Percentiles rank a stretch among this genome's conserved stretches.
Conservation (phyloP, 2,797 vertebrate genomes). For the Paedocypris micromegethes region DNA sequence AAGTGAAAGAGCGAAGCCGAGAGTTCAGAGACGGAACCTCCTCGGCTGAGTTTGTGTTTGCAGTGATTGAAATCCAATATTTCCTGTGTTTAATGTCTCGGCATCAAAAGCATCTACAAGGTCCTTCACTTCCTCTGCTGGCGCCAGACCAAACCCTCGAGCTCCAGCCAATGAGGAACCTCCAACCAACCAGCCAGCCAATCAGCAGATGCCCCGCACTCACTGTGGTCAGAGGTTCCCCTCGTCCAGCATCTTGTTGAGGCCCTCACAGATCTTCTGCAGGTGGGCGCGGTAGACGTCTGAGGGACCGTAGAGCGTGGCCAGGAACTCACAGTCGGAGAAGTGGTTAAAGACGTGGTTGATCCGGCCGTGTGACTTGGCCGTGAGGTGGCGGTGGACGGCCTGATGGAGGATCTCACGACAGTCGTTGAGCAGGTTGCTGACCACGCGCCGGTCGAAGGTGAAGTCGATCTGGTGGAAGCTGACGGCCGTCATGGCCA, state of each 20-base stretch:
- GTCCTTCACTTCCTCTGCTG: conserved; percentile 9
- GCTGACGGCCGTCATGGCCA: conserved; percentile 91
- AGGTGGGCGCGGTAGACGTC: conserved; percentile 83
- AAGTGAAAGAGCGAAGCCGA: conserved; percentile 4
- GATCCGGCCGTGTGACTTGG: conserved; percentile 88
- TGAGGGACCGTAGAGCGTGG: conserved; percentile 75
- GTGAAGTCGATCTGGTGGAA: conserved; percentile 98
- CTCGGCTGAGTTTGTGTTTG: conserved; percentile 2
- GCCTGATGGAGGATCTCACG: conserved; percentile 88
- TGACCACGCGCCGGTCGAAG: conserved; percentile 91
- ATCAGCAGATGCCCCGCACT: conserved; percentile 3
- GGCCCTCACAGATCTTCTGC: conserved; percentile 79
- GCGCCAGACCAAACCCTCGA: background rate
- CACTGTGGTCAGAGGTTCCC: conserved; percentile 75
- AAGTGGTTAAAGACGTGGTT: conserved; percentile 91
- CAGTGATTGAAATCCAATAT: background rate
- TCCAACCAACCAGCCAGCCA: background rate
- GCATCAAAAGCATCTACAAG: conserved; percentile 5
- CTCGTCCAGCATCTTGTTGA: conserved; percentile 91
- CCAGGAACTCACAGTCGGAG: conserved; percentile 89
- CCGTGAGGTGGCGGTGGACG: conserved; percentile 82
- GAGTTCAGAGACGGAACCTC: background rate
- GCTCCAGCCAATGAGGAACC: background rate
- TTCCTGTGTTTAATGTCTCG: background rate
- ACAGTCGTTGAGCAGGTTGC: conserved; percentile 80